phyloP scores from a whole-genome alignment of 2,113 vertebrate species.

The Forbesichthys agassizii region DNA sequence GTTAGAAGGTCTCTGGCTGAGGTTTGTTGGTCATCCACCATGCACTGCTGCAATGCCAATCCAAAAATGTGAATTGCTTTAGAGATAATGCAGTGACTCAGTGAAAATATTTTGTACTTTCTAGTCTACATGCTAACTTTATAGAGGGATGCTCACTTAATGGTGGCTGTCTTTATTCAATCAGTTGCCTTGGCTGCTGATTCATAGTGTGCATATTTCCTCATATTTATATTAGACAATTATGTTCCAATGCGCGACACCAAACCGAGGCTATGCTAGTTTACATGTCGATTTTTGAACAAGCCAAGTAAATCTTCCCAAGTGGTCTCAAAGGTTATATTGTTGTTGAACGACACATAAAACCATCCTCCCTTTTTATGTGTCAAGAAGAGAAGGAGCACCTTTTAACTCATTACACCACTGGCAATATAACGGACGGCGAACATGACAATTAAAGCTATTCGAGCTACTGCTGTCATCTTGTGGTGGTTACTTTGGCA shows the following conservation, averaged over 20 bases:
- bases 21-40: not conserved
- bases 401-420: conserved; percentile 18
- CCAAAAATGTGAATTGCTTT: not conserved
- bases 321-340: not conserved
- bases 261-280: not conserved
- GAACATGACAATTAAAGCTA: conserved; percentile 1
- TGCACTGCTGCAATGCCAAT: not conserved
- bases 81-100: too few relatives aligned
- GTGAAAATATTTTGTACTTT: too few relatives aligned
- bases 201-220: too few relatives aligned
- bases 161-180: too few relatives aligned
- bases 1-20: not conserved
- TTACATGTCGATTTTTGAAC: too few relatives aligned
- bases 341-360: conserved; percentile 11
- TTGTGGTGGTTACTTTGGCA: conserved; percentile 43
- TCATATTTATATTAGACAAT: too few relatives aligned
- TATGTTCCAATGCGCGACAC: too few relatives aligned
- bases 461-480: conserved; percentile 9
- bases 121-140: too few relatives aligned
- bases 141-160: too few relatives aligned
- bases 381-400: conserved; percentile 9
- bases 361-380: conserved; percentile 10
- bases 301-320: not conserved
- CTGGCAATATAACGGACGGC: not conserved
- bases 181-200: too few relatives aligned